phyloP scores from a whole-genome alignment of 2,888 invertebrate genomes.

The Globia sparganii region DNA sequence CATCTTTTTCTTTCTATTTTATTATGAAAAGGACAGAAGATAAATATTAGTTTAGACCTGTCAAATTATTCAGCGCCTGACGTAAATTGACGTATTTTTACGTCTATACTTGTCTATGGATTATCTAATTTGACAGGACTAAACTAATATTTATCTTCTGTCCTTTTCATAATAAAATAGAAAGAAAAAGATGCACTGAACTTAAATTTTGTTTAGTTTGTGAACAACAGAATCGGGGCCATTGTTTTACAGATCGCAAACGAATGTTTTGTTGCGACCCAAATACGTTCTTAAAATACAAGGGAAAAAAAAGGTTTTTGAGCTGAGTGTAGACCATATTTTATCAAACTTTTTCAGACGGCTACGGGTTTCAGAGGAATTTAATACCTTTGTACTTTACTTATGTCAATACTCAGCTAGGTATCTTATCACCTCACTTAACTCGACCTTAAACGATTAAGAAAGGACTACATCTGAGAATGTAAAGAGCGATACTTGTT shows the following conservation, averaged over 20 bases:
- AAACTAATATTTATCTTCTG: no score
- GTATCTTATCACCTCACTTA: constrained; percentile 6
- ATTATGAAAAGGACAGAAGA: no score
- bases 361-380: neutral
- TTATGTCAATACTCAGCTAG: constrained; percentile 14
- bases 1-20: no score
- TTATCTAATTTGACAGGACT: no score
- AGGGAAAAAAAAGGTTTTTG: constrained; percentile 10
- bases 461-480: neutral
- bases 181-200: no score
- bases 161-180: no score
- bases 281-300: constrained; percentile 29
- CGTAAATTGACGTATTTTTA: no score
- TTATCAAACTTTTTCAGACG: neutral
- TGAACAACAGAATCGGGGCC: no score
- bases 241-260: constrained; percentile 33
- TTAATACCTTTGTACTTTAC: constrained; percentile 23
- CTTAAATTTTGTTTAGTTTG: no score
- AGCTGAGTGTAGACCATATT: constrained; percentile 15
- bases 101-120: no score
- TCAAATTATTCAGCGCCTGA: no score
- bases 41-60: no score
- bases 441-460: neutral
- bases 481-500: neutral
- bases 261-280: constrained; percentile 27